Conservation (phyloP, 2,113 vertebrate species). For the Kobus ellipsiprymnus region DNA sequence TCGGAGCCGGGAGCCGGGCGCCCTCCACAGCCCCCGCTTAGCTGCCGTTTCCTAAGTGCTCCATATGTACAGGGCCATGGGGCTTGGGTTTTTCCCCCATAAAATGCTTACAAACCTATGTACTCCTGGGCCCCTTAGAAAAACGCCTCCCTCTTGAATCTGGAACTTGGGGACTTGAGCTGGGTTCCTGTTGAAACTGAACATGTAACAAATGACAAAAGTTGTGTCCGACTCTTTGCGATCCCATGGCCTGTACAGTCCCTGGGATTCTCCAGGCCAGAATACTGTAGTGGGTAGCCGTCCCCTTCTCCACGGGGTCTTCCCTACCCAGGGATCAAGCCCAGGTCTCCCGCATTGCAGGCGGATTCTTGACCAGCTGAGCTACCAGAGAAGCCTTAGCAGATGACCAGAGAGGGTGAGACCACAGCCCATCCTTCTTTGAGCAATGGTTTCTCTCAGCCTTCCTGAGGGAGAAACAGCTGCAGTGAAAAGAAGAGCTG, state of each 20-base stretch:
- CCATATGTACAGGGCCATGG: neutral
- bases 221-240: accelerated
- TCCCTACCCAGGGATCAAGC: neutral
- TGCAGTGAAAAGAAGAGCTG: neutral
- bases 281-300: accelerated
- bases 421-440: neutral
- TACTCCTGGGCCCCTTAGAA: neutral
- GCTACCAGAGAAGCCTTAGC: neutral
- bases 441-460: neutral
- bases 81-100: neutral
- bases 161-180: neutral
- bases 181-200: neutral
- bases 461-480: neutral
- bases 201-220: neutral
- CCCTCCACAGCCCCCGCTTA: neutral
- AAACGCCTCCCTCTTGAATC: neutral
- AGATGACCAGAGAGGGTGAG: neutral
- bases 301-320: neutral
- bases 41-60: neutral
- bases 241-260: neutral
- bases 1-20: accelerated
- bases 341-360: neutral
- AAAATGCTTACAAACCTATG: neutral
- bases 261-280: neutral
- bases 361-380: neutral